These are phyloP conservation scores for Eupithecia dodoneata DNA, from an alignment of 2,888 invertebrate genomes.

Conservation along the genomic window DNA sequence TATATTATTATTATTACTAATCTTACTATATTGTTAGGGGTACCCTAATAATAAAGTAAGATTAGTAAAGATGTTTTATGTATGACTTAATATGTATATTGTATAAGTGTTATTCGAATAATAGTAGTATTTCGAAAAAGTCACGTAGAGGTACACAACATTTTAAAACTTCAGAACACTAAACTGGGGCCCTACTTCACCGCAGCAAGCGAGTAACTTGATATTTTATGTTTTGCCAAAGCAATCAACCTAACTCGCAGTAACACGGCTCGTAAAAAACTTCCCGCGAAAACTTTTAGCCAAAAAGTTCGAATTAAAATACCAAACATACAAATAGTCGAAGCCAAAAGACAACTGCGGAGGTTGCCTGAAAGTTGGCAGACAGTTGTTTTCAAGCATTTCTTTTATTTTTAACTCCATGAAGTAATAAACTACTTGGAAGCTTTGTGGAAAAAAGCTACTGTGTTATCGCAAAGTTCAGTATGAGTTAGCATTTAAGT, in stretches of 20 bases:
- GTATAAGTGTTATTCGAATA: too few species aligned
- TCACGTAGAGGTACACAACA: neutral
- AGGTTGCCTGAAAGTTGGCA: constrained; percentile 47
- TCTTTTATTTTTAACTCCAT: constrained; percentile 46
- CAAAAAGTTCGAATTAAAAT: constrained; percentile 35
- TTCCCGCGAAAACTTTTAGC: constrained; percentile 21
- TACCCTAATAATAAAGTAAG: too few species aligned
- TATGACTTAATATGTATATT: too few species aligned
- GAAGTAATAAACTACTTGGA: constrained; percentile 56
- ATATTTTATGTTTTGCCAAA: constrained; percentile 12
- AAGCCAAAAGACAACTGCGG: constrained; percentile 29
- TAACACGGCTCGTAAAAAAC: constrained; percentile 23
- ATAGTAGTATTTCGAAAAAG: too few species aligned
- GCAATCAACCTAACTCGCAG: constrained; percentile 16
- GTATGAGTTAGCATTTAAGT: constrained; percentile 47
- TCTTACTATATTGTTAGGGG: too few species aligned
- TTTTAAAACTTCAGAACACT: neutral
- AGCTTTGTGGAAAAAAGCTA: constrained; percentile 46
- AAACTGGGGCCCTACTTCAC: neutral
- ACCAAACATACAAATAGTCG: constrained; percentile 33
- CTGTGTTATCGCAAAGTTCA: constrained; percentile 33
- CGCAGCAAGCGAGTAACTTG: constrained; percentile 2
- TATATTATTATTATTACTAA: too few species aligned
- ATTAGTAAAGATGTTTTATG: too few species aligned
- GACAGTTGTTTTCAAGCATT: constrained; percentile 50